Evolutionary conservation across 2,797 vertebrate species (phyloP), one percentile per base, ranked within the genome.

Genomic region (Micropoecilia bifurca): DNA sequence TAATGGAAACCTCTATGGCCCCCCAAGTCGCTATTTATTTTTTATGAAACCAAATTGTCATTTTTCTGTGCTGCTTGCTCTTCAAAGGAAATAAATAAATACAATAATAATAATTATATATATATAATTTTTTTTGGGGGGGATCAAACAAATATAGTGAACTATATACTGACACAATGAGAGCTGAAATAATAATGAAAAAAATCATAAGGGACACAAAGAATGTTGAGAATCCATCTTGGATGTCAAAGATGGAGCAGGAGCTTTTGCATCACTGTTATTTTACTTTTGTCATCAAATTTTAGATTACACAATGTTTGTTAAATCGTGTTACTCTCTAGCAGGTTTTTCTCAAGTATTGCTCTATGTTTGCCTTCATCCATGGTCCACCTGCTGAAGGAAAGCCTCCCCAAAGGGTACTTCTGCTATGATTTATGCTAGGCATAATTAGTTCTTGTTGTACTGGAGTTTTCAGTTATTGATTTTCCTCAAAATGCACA

Each of bases 41-140:
- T 95, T 95, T 93, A 95, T 94, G 88, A 91, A 88, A 90, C 93
- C 92, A 94, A 94, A 94, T 95, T 93, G 93, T 95, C 92, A 91
- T 94, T 93, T 93, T 85, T 7, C 85, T 77, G 69, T 81, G 82
- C 66, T 93, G 92, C 95, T 95, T 94, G 91, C 88, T 85, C 71
- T 84, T 93, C 82, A 93, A 90, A 89, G 63, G 77, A 69, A 73
- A 83, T 33, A 33, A 1, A 33, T 33, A 33, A 33, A 33, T 33
- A 33, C 33, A 33, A 33, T 33, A 33, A 33, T 33, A 33, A 33
- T 33, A 33, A 33, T 33, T 33, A 22, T 22, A 25, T 46, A 53
- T 0, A 50, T 28, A 71, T 39, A 39, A 4, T 39, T 4, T 6
- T 41, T 41, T 41, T 41, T 6, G 30, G 4, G 48, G 81, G 79